Percentiles rank a stretch among this genome's conserved stretches.
These are phyloP conservation scores for Nebria ingens DNA, from an alignment of 1,140 invertebrate species.

Conservation along the genomic window DNA sequence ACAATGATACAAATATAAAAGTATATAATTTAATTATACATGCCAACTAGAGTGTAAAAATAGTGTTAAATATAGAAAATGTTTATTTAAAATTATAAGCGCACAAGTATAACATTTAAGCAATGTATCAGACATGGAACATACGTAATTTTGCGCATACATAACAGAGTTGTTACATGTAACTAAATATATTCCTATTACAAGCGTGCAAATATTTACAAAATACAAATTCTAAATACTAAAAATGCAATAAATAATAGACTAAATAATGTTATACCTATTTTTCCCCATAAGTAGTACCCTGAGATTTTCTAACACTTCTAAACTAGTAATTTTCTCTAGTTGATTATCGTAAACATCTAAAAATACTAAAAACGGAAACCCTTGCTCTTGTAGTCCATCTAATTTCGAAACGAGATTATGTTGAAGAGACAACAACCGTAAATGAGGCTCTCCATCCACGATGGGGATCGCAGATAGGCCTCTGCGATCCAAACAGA, in stretches of 20 bases:
- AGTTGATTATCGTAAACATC: slow-evolving; percentile 92
- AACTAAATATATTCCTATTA: no score
- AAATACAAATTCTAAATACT: no score
- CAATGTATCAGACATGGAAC: no score
- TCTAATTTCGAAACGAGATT: slow-evolving; percentile 76
- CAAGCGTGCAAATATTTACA: no score
- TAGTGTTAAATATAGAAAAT: no score
- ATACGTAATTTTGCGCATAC: no score
- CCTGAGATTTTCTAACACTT: slow-evolving; percentile 61
- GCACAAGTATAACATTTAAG: no score
- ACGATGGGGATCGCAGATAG: slow-evolving; percentile 68
- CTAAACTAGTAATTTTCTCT: slow-evolving; percentile 67
- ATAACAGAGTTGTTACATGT: no score
- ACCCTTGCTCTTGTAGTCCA: slow-evolving; percentile 43
- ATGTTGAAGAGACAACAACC: slow-evolving; percentile 80
- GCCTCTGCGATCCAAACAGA: slow-evolving; percentile 64
- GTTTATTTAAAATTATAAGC: no score
- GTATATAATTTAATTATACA: neutral
- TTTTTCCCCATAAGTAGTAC: slow-evolving; percentile 87
- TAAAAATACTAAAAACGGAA: slow-evolving; percentile 76
- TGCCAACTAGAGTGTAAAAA: no score
- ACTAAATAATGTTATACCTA: slow-evolving; percentile 43
- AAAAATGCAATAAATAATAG: no score
- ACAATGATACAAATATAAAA: neutral
- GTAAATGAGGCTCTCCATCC: slow-evolving; percentile 63